phyloP scores from a whole-genome alignment of 2,797 vertebrate species.

The Cyprinodon diabolis region DNA sequence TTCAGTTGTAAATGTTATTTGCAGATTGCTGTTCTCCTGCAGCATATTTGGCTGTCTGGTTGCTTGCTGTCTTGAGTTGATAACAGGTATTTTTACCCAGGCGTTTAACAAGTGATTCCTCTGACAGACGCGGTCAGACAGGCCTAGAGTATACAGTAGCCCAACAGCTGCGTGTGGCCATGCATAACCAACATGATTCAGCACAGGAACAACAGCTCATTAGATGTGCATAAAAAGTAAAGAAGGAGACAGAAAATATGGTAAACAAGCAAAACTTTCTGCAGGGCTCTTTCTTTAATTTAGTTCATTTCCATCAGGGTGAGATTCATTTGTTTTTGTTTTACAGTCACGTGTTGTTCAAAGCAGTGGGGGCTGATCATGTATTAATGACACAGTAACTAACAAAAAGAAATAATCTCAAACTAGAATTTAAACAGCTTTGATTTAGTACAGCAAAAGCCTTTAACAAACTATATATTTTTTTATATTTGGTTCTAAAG shows the following conservation, averaged over 20 bases:
- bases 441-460: too few species aligned
- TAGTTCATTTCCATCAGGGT: background rate
- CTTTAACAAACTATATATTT: background rate
- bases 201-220: constrained; percentile 3
- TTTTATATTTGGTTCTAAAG: background rate
- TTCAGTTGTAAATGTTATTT: background rate
- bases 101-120: background rate
- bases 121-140: background rate
- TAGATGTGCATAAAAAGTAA: background rate
- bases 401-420: background rate
- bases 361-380: background rate
- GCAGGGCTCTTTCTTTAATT: background rate
- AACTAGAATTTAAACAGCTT: too few species aligned
- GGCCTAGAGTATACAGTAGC: background rate
- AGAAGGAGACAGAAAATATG: background rate
- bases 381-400: background rate
- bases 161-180: background rate
- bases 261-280: background rate
- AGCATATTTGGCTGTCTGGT: background rate
- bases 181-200: background rate
- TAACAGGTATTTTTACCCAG: background rate
- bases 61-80: background rate
- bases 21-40: background rate
- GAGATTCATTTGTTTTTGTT: background rate
- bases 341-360: background rate